Percentiles rank a stretch among this genome's conserved stretches.
Conservation (phyloP, 1,140 invertebrate species). For the Mycetomoellerius zeteki region DNA sequence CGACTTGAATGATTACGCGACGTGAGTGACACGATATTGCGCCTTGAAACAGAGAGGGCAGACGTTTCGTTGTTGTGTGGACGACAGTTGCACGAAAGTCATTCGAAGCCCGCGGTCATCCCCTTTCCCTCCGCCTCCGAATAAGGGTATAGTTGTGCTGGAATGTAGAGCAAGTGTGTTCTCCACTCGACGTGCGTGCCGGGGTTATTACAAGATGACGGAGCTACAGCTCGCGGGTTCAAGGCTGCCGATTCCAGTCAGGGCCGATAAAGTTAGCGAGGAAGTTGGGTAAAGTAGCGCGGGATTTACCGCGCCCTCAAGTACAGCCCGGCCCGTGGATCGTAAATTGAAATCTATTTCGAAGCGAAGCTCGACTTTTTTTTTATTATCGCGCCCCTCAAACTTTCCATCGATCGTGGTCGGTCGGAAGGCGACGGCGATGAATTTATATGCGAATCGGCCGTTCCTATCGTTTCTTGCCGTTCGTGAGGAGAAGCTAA, state of each 20-base stretch:
- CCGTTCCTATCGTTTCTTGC: not conserved
- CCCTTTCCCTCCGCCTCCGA: not conserved
- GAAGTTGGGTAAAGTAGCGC: slow-evolving; percentile 28
- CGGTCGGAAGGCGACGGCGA: not conserved
- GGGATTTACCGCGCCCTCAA: slow-evolving; percentile 56
- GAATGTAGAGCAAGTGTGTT: slow-evolving; percentile 37
- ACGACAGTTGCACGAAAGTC: slow-evolving; percentile 17
- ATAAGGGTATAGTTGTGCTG: not conserved
- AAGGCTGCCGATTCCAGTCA: slow-evolving; percentile 51
- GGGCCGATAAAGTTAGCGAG: slow-evolving; percentile 39
- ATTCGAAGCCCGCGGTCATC: not conserved
- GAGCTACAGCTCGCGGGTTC: slow-evolving; percentile 24
- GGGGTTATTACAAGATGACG: slow-evolving; percentile 23
- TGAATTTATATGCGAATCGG: slow-evolving; percentile 47
- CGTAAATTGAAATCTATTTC: slow-evolving; percentile 59
- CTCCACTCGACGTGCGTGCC: not conserved
- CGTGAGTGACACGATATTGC: not conserved
- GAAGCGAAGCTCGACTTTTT: slow-evolving; percentile 29
- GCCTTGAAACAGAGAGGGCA: not conserved
- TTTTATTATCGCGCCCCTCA: slow-evolving; percentile 46
- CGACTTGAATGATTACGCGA: slow-evolving; percentile 4
- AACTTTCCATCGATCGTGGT: slow-evolving; percentile 38
- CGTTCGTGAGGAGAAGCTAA: slow-evolving; percentile 37
- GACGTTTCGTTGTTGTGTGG: slow-evolving; percentile 10
- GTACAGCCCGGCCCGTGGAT: slow-evolving; percentile 8